Percentiles rank a stretch among this genome's conserved stretches.
Evolutionary conservation across 1,140 invertebrate species (phyloP).

Genomic region (Mactra quadrangularis): DNA sequence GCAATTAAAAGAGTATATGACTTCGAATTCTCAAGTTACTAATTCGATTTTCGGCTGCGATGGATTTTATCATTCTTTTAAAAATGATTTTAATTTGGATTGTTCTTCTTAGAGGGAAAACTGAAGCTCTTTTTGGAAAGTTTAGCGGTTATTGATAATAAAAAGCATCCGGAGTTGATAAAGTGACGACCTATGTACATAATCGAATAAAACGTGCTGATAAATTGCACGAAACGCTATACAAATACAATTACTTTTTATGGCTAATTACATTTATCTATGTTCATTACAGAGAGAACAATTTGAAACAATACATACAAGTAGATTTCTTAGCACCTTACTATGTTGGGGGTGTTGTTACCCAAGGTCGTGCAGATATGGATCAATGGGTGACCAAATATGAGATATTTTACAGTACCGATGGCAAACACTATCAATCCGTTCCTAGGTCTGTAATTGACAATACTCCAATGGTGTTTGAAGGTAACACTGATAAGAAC

Average conservation of each 20-base stretch:
- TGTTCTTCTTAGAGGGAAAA: no score
- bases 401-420: constrained; percentile 84
- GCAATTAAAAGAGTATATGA: no score
- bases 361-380: constrained; percentile 84
- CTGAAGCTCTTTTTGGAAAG: no score
- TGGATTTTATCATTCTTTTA: no score
- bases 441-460: constrained; percentile 59
- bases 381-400: constrained; percentile 89
- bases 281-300: constrained; percentile 64
- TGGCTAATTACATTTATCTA: neutral
- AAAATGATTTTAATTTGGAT: no score
- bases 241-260: neutral
- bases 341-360: constrained; percentile 90
- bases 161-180: no score
- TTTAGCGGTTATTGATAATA: no score
- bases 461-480: constrained; percentile 65
- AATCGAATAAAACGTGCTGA: no score
- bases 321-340: constrained; percentile 88
- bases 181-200: no score
- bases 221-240: no score
- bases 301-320: constrained; percentile 60
- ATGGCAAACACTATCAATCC: constrained; percentile 70
- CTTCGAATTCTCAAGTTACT: no score
- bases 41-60: no score
- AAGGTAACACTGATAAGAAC: constrained; percentile 72